Percentiles rank a stretch among this genome's conserved stretches.
These are phyloP conservation scores for Parelbella ahira DNA, from an alignment of 2,888 invertebrate genomes.

Conservation along the genomic window DNA sequence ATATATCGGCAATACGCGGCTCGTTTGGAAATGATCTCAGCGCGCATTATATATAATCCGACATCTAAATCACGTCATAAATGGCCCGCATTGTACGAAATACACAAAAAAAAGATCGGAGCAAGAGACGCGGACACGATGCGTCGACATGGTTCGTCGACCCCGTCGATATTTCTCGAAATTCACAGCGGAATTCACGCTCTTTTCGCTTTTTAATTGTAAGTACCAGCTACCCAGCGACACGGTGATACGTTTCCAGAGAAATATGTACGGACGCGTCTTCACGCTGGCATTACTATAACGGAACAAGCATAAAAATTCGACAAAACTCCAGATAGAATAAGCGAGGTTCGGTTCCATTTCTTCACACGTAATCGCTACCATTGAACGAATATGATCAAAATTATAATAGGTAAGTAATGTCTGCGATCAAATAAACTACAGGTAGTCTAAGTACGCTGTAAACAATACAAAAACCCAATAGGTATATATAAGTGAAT, in stretches of 20 bases:
- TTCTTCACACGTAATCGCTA: too few relatives aligned
- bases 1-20: not conserved
- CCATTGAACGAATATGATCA: too few relatives aligned
- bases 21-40: slow-evolving; percentile 11
- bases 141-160: slow-evolving; percentile 73
- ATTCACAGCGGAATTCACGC: slow-evolving; percentile 72
- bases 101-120: slow-evolving; percentile 54
- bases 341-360: too few relatives aligned
- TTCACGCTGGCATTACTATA: slow-evolving; percentile 63
- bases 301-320: slow-evolving; percentile 68
- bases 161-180: slow-evolving; percentile 79
- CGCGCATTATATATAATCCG: slow-evolving; percentile 16
- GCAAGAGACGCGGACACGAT: slow-evolving; percentile 68
- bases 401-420: too few relatives aligned
- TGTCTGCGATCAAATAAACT: too few relatives aligned
- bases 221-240: slow-evolving; percentile 67
- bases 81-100: slow-evolving; percentile 57
- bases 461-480: too few relatives aligned
- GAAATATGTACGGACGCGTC: slow-evolving; percentile 60
- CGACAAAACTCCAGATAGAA: slow-evolving; percentile 53
- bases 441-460: not conserved
- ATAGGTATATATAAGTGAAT: too few relatives aligned
- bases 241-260: slow-evolving; percentile 73
- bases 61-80: slow-evolving; percentile 36
- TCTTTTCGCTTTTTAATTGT: slow-evolving; percentile 80